Base-by-base conservation (phyloP, 2,113 vertebrate species). In the Triplophysa rosa region DNA sequence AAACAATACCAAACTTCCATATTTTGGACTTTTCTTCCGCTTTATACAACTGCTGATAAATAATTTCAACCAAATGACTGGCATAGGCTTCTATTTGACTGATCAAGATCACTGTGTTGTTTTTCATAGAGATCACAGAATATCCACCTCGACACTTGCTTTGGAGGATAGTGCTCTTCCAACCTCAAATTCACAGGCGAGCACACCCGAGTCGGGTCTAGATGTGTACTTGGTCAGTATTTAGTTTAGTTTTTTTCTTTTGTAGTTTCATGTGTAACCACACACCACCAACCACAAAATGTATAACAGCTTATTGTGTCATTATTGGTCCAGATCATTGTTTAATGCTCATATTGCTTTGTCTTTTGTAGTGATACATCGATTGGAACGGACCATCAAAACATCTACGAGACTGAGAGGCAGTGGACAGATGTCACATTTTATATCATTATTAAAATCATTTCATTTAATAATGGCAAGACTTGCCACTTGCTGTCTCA, bases 161-260 rank as follows among this genome's bases (percentile, higher is more conserved):
- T 86, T 95, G 87, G 95, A 94, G 23, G 94, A 96, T 16, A 90
- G 92, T 61, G 89, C 93, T 88, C 89, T 91, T 71, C 88, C 91
- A 83, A 79, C 56, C 7, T 26, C 93, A 84, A 93, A 91, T 58
- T 87, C 94, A 78, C 92, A 90, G 82, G 90, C 92, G 80, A 91
- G 69, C 81, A 82, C 90, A 14, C 16, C 94, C 74, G 94, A 96
- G 67, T 94, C 95, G 0, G 95, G 95, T 62, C 88, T 95, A 67
- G 96, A 98, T 17, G 92, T 95, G 84, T 97, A 98, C 84, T 92
- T 99, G 92, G 97, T 99, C 92, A 92, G 95, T 93, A 10, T 1
- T 16, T 8, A 52, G 29, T 3, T 24, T 4, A 3, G 33, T 67
- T 29, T 3, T 1, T 16, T 58, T 14, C 14, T 23, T 59, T 7